Base-by-base conservation (phyloP, 2,113 vertebrate species). In the Hypomesus transpacificus region DNA sequence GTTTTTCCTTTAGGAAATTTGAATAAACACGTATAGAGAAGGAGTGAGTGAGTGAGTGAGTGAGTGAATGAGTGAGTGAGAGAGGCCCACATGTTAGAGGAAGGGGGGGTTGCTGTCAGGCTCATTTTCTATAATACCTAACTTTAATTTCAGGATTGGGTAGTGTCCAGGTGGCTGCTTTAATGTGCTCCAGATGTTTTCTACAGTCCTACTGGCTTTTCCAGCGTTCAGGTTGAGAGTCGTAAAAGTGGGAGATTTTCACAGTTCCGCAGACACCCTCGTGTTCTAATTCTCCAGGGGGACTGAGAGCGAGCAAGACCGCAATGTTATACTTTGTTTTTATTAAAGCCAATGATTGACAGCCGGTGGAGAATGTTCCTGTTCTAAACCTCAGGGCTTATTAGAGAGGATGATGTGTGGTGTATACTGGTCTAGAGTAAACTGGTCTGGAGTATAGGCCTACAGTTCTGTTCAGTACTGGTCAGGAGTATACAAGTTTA, bases 321-420 rank as follows among this genome's bases (percentile, higher is more conserved):
- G 87, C 91, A 92, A 89, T 88, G 89, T 90, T 93, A 92, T 91
- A 91, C 89, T 90, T 89, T 91, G 86, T 93, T 92, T 92, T 93
- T 91, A 91, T 92, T 92, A 91, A 91, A 91, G 82, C 68, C 26
- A 69, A 71, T 90, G 91, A 93, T 88, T 93, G 91, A 93, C 91
- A 93, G 89, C 89, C 88, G 75, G 82, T 88, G 85, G 90, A 86
- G 87, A 90, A 90, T 90, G 92, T 92, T 92, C 91, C 91, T 89
- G 87, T 85, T 87, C 89, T 91, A 91, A 92, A 91, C 76, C 72
- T 76, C 83, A 84, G 88, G 85, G 83, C 88, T 88, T 88, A 88
- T 89, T 91, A 90, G 88, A 91, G 82, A 82, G 88, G 90, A 91
- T 86, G 84, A 83, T n/a, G n/a, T 89, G 85, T 82, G 73, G 82